Base-by-base conservation (phyloP, 2,888 invertebrate species). In the Strigamia maritima region DNA sequence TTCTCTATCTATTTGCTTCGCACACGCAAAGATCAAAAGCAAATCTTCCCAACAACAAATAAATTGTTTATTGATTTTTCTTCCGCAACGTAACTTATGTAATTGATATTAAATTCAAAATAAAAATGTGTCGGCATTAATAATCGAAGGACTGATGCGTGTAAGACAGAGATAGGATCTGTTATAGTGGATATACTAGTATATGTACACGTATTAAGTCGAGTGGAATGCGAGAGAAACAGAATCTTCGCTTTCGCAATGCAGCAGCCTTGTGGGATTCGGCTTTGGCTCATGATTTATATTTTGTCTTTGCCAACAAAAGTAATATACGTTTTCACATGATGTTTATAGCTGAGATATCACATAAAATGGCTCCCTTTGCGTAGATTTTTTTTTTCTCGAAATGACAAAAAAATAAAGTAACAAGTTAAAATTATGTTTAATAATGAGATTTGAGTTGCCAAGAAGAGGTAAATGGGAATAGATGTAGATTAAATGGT, bases 251-350 rank as follows among this genome's bases (percentile, higher is more conserved):
- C 60, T 60, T 60, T 60, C 60, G 60, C 60, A 60, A 24, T 60
- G 60, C 60, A 60, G 24, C 60, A 24, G 60, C 22, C 60, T 19
- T 12, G 4, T 24, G 60, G 60, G 60, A 60, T 60, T 60, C 8
- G 60, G 60, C 19, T 44, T 60, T 60, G 60, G 4, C 60, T 24
- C 60, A 1, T 60, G 60, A 60, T 60, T 60, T 60, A 60, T 60
- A 60, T 60, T 60, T 60, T 60, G 60, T 60, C 60, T 60, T 24
- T 60, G 60, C 60, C 60, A 60, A 24, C 60, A 60, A 60, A 60
- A 60, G 60, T 60, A 60, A 60, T 60, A 60, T 60, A 60, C 60
- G 60, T 60, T 60, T 24, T 60, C 60, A 60, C 60, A 60, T 60
- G 60, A 60, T 60, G 60, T 60, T 60, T 60, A 60, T 60, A 60